phyloP scores from a whole-genome alignment of 2,888 invertebrate genomes.

The Lasioglossum calceatum region DNA sequence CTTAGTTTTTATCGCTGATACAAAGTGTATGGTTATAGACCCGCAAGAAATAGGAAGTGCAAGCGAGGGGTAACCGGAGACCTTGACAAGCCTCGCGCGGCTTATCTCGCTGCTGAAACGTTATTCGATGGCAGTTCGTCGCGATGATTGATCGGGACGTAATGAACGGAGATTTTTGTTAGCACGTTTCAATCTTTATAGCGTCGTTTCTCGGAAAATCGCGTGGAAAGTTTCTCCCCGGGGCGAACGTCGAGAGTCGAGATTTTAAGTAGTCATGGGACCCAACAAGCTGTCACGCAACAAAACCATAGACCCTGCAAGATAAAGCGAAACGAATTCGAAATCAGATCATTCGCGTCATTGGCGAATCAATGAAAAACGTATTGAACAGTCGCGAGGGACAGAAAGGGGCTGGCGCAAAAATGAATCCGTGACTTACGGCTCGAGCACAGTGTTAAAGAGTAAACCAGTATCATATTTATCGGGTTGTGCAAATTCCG shows the following conservation, averaged over 20 bases:
- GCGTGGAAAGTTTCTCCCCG: not conserved
- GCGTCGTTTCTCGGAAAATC: not conserved
- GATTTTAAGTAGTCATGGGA: not conserved
- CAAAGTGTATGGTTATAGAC: constrained; percentile 8
- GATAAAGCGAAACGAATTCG: no score
- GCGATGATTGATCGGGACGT: not conserved
- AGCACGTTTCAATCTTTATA: not conserved
- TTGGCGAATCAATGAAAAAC: no score
- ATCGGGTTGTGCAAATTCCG: not conserved
- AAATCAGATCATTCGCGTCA: no score
- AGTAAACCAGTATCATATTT: not conserved
- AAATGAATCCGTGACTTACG: not conserved
- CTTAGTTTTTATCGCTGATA: constrained; percentile 30
- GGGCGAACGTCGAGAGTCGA: not conserved
- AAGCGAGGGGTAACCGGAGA: not conserved
- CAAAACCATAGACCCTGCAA: no score
- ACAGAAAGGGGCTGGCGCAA: not conserved
- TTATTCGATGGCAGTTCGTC: not conserved
- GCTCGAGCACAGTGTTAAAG: not conserved
- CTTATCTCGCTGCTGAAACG: not conserved
- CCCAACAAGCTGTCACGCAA: no score
- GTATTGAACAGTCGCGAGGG: not conserved
- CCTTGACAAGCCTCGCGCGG: not conserved
- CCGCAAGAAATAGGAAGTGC: not conserved
- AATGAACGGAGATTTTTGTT: not conserved